Base-by-base conservation (phyloP, 2,888 invertebrate species). In the Scaptomyza cyrtandrae region DNA sequence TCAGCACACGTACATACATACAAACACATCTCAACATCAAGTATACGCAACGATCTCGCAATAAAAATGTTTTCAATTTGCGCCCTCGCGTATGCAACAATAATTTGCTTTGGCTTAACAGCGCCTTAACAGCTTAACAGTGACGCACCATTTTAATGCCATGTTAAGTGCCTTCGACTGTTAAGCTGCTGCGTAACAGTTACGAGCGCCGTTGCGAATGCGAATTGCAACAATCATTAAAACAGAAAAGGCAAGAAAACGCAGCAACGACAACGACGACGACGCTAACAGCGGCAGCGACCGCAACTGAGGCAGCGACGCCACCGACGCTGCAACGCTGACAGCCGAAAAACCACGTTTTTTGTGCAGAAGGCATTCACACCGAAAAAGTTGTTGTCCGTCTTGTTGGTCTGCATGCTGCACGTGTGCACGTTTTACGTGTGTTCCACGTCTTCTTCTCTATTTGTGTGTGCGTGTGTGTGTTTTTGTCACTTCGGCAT, bases 281-380 rank as follows among this genome's bases (percentile, higher is more conserved):
- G 56, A 48, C 50, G 55, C 37, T 33, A 10, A 33, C 48, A 54
- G 50, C 60, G 72, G 60, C 70, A 44, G 49, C 49, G 70, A 16
- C 71, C 14, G 29, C 44, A 44, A 43, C 62, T 46, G 33, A 57
- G 58, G 58, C 73, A 45, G 50, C 48, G 45, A 48, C 50, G 55
- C 33, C 46, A 54, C 48, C 61, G 73, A 62, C 62, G 67, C 65
- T 66, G 72, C 88, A 71, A 53, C 63, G 70, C 53, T 71, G 68
- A 68, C 69, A 74, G 74, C 67, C 75, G 76, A 87, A 83, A 84
- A 77, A 88, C 86, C 89, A 86, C 81, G 77, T 80, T 80, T 80
- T 81, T 81, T 86, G 80, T 90, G 92, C 92, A 91, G 91, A 91
- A 91, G 91, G 90, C 92, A 91, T 91, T 91, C 91, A 91, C 92